Conservation (phyloP, 1,140 invertebrate genomes). For the Alviniconcha marisindica region DNA sequence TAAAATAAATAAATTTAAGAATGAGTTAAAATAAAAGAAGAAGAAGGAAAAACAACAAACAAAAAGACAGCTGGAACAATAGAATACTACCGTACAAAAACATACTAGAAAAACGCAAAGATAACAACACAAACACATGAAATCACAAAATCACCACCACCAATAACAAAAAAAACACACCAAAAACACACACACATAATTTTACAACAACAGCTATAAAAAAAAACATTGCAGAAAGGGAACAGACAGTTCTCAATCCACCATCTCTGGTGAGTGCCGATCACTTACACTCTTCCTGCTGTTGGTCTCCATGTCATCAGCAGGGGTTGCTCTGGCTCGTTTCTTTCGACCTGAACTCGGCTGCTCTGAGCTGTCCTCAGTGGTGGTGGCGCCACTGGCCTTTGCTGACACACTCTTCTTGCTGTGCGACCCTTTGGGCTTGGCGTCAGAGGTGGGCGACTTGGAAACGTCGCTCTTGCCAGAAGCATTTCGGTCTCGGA, state of each 20-base stretch:
- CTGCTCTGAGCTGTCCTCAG: not conserved
- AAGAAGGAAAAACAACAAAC: no score
- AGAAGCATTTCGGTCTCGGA: not conserved
- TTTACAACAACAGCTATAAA: not conserved
- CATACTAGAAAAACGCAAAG: no score
- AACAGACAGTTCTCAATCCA: no score
- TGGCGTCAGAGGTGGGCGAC: slow-evolving; percentile 1
- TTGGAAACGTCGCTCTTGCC: not conserved
- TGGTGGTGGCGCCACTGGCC: not conserved
- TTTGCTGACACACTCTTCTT: not conserved
- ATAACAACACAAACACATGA: no score
- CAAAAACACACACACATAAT: not conserved
- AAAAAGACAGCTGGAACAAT: no score
- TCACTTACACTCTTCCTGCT: slow-evolving; percentile 27
- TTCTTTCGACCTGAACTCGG: slow-evolving; percentile 6
- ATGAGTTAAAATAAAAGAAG: no score
- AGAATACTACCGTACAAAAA: no score
- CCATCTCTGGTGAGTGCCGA: not conserved
- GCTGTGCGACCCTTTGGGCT: slow-evolving; percentile 7
- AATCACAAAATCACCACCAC: no score
- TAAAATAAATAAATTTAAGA: no score
- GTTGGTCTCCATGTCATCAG: slow-evolving; percentile 26
- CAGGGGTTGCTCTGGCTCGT: slow-evolving; percentile 23
- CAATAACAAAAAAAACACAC: no score
- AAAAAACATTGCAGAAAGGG: not conserved